Percentiles rank a stretch among this genome's conserved stretches.
Conservation (phyloP, 1,140 invertebrate genomes). For the Orchesella cincta region DNA sequence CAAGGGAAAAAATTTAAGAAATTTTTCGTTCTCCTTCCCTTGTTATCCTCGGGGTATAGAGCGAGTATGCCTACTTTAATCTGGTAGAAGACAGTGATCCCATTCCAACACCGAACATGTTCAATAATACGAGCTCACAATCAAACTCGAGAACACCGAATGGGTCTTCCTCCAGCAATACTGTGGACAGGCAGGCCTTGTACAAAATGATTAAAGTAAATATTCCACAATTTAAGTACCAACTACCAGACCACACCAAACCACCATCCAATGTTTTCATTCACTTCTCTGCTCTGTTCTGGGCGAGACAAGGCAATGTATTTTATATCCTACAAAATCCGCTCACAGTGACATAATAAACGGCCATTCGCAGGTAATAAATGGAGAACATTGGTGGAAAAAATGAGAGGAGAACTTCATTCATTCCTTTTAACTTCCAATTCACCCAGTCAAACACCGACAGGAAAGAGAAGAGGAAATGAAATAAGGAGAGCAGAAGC, state of each 20-base stretch:
- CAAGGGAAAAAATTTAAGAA: conserved; percentile 3
- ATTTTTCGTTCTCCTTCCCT: neutral
- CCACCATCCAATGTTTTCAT: too few species aligned
- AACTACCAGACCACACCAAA: too few species aligned
- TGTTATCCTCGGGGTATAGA: neutral
- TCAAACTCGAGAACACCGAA: conserved; percentile 1
- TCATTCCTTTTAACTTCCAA: neutral
- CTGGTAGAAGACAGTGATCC: conserved; percentile 15
- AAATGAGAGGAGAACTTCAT: neutral
- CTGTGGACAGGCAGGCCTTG: conserved; percentile 41
- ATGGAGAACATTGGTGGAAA: neutral
- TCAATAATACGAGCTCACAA: neutral
- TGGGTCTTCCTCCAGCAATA: neutral
- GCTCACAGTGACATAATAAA: too few species aligned
- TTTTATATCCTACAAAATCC: too few species aligned
- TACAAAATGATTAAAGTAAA: conserved; percentile 48
- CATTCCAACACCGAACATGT: neutral
- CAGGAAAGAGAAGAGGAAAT: neutral
- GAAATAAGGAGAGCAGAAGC: neutral
- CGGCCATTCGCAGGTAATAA: too few species aligned
- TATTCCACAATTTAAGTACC: too few species aligned
- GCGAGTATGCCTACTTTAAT: conserved; percentile 8
- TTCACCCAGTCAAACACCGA: too few species aligned
- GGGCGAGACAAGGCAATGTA: too few species aligned
- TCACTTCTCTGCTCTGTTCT: too few species aligned